phyloP scores from a whole-genome alignment of 2,113 vertebrate genomes.

The Equus quagga region DNA sequence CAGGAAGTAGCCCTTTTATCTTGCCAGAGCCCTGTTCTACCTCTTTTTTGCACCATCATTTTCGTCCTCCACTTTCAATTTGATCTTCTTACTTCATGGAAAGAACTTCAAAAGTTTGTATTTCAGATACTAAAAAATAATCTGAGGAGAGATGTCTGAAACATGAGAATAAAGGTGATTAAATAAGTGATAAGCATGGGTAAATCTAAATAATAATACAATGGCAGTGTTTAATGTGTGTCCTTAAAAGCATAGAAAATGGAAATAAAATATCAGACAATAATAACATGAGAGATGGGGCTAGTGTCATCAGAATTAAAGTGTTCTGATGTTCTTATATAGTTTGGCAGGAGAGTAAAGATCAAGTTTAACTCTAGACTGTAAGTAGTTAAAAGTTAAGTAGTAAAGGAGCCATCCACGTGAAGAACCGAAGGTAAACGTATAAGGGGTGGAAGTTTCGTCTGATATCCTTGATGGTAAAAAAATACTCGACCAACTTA shows the following conservation, averaged over 20 bases:
- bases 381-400: neutral
- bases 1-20: neutral
- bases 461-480: neutral
- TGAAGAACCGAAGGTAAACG: neutral
- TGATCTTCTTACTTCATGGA: neutral
- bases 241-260: neutral
- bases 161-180: neutral
- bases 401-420: neutral
- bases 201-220: neutral
- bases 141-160: neutral
- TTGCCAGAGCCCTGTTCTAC: neutral
- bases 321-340: neutral
- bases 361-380: slow-evolving; percentile 20
- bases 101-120: neutral
- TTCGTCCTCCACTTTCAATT: neutral
- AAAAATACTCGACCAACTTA: neutral
- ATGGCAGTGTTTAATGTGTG: neutral
- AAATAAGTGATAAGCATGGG: neutral
- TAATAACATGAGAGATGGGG: neutral
- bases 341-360: neutral
- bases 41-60: neutral
- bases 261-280: slow-evolving; percentile 1
- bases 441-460: neutral
- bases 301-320: neutral
- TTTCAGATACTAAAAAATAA: slow-evolving; percentile 1